Conservation (phyloP, 2,113 vertebrate genomes). For the Syngnathus floridae region DNA sequence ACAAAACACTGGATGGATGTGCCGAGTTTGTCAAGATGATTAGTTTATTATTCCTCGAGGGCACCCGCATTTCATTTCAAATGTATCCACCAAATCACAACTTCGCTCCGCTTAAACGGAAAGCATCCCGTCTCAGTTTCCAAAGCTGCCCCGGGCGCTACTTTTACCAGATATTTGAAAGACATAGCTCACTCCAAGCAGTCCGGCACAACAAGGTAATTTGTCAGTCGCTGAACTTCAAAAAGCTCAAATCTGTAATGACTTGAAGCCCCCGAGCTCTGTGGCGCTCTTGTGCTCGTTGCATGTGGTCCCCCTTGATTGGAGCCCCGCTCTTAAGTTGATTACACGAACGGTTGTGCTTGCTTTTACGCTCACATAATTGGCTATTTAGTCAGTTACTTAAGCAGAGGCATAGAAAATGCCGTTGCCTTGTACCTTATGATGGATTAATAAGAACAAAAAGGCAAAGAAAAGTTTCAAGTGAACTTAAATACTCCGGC, state of each 20-base stretch:
- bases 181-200: slow-evolving; percentile 57
- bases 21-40: background rate
- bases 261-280: slow-evolving; percentile 51
- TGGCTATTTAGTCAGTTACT: background rate
- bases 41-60: background rate
- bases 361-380: background rate
- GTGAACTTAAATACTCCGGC: background rate
- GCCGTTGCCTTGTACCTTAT: background rate
- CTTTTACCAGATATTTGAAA: slow-evolving; percentile 51
- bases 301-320: slow-evolving; percentile 33
- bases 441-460: background rate
- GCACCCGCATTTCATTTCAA: background rate
- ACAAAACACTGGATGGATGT: background rate
- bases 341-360: background rate
- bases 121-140: slow-evolving; percentile 30
- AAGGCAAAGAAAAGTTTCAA: background rate
- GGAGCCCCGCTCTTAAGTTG: slow-evolving; percentile 1
- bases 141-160: slow-evolving; percentile 34
- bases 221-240: slow-evolving; percentile 62
- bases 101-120: background rate
- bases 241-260: slow-evolving; percentile 55
- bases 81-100: background rate
- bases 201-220: slow-evolving; percentile 58
- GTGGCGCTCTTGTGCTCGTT: slow-evolving; percentile 38
- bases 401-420: background rate